phyloP scores from a whole-genome alignment of 2,888 invertebrate genomes.

The Selenia dentaria region DNA sequence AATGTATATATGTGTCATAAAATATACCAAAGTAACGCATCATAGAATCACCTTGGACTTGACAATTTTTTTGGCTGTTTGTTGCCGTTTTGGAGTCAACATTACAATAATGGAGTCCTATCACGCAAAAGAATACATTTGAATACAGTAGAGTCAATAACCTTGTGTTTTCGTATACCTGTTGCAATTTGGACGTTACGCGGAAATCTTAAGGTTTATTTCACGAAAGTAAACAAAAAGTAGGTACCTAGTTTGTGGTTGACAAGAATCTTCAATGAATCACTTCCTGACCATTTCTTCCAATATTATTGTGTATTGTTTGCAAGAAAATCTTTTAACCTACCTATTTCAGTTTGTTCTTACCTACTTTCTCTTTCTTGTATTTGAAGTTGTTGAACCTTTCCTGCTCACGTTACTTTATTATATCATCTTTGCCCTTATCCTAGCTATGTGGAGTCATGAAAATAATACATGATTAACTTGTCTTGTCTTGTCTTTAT shows the following conservation, averaged over 20 bases:
- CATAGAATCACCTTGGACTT: slow-evolving; percentile 29
- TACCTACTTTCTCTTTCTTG: too few relatives aligned
- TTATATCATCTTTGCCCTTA: too few relatives aligned
- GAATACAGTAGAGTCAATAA: slow-evolving; percentile 6
- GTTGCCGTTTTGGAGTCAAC: slow-evolving; percentile 13
- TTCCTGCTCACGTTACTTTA: too few relatives aligned
- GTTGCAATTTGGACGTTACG: slow-evolving; percentile 2
- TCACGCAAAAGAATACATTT: slow-evolving; percentile 15
- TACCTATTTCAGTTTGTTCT: too few relatives aligned
- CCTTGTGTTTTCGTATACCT: slow-evolving; percentile 1
- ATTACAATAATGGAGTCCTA: slow-evolving; percentile 21
- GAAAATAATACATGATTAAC: too few relatives aligned
- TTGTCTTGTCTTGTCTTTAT: too few relatives aligned
- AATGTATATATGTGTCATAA: too few relatives aligned
- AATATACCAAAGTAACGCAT: too few relatives aligned
- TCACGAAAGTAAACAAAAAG: background rate
- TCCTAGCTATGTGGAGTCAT: too few relatives aligned
- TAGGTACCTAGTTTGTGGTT: slow-evolving; percentile 15
- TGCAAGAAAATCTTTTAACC: too few relatives aligned
- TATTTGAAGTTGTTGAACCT: too few relatives aligned
- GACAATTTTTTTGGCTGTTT: slow-evolving; percentile 15
- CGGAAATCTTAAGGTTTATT: background rate
- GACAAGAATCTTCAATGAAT: slow-evolving; percentile 33
- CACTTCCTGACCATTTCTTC: slow-evolving; percentile 37
- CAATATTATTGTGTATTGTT: background rate